A percentile compares a stretch with the other conserved stretches of the same genome.
These are phyloP conservation scores for Hypothenemus hampei DNA, from an alignment of 1,140 invertebrate genomes.

Conservation along the genomic window DNA sequence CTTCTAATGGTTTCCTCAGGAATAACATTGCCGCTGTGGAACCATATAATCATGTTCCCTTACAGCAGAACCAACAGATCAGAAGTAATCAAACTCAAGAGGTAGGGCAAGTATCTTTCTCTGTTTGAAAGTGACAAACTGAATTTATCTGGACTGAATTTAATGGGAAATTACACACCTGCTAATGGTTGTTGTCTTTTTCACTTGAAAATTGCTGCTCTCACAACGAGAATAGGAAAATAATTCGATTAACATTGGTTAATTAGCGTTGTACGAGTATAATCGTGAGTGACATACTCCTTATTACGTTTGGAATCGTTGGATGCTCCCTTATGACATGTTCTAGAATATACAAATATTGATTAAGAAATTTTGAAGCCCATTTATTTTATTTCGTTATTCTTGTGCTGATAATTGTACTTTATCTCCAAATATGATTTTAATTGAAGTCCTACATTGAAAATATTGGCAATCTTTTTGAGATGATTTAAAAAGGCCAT, in stretches of 20 bases:
- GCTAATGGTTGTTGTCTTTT: too few species aligned
- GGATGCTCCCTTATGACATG: neutral
- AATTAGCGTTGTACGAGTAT: conserved; percentile 6
- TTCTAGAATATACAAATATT: too few species aligned
- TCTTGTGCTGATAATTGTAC: too few species aligned
- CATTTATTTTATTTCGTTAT: too few species aligned
- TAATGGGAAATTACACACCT: too few species aligned
- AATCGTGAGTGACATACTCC: conserved; percentile 5
- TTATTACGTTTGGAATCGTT: neutral
- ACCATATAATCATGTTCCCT: conserved; percentile 79
- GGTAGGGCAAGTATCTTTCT: conserved; percentile 12
- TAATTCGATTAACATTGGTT: conserved; percentile 8
- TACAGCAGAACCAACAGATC: conserved; percentile 33
- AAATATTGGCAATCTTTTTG: too few species aligned
- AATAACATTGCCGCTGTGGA: conserved; percentile 85
- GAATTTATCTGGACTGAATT: neutral
- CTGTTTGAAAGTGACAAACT: neutral
- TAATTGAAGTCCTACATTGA: too few species aligned
- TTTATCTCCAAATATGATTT: too few species aligned
- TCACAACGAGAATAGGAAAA: neutral
- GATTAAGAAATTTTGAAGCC: too few species aligned
- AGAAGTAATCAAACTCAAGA: conserved; percentile 32
- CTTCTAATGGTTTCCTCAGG: conserved; percentile 45
- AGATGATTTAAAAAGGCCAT: too few species aligned
- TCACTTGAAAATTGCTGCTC: too few species aligned